A percentile compares a stretch with the other conserved stretches of the same genome.
These are phyloP conservation scores for Hoplodrina blanda DNA, from an alignment of 2,888 invertebrate species.

Conservation along the genomic window DNA sequence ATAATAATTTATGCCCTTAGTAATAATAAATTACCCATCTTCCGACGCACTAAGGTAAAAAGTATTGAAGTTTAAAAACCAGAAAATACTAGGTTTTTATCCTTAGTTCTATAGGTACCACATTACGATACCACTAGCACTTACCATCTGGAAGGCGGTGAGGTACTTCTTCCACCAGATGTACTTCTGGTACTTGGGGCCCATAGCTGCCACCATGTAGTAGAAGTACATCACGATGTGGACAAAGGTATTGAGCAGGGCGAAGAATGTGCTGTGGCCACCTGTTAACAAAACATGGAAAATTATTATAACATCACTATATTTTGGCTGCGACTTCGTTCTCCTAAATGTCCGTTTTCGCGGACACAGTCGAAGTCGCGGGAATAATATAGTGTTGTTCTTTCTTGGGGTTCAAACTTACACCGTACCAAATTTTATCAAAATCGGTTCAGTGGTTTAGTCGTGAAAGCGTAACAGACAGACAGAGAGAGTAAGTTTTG, in stretches of 20 bases:
- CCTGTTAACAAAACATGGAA: conserved; percentile 89
- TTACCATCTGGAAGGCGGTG: conserved; percentile 98
- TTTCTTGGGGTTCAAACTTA: too few relatives aligned
- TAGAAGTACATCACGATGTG: conserved; percentile 99
- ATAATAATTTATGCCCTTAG: too few relatives aligned
- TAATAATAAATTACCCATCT: too few relatives aligned
- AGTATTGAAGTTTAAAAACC: neutral
- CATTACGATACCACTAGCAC: conserved; percentile 47
- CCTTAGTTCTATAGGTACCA: neutral
- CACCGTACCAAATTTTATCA: too few relatives aligned
- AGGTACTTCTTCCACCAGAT: conserved; percentile 99
- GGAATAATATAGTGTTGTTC: too few relatives aligned
- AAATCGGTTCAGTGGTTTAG: too few relatives aligned
- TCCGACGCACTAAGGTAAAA: too few relatives aligned
- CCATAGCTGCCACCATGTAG: conserved; percentile 98
- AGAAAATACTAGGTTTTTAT: neutral
- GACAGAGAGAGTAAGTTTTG: too few relatives aligned
- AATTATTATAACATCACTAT: neutral
- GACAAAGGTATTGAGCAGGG: conserved; percentile 97
- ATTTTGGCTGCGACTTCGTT: too few relatives aligned
- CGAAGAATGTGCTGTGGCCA: conserved; percentile 99
- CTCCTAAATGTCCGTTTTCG: too few relatives aligned
- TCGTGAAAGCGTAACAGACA: too few relatives aligned
- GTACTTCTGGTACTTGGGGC: conserved; percentile 97
- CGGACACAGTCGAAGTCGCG: too few relatives aligned